Base-by-base conservation (phyloP, 35 echinoderm and acorn worm species). In the Chiridota heheva region DNA sequence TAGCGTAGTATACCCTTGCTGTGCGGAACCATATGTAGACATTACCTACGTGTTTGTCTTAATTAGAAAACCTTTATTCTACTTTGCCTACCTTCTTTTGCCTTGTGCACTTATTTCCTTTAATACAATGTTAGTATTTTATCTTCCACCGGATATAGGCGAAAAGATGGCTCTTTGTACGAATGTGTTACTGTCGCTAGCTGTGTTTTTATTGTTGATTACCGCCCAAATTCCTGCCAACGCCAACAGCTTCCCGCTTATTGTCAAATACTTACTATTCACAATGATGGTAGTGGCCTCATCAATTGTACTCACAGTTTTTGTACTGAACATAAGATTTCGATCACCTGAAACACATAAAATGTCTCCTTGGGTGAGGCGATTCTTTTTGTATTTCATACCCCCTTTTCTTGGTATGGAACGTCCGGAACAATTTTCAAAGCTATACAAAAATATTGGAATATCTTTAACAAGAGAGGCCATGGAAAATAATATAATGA, bases 91-190 rank as follows among this genome's bases (percentile, higher is more conserved):
- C 62, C 60, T 98, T 43, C 61, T 98, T 53, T 33, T 98, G 22
- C 95, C 95, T 2, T 98, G 95, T 69, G 89, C 71, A 1, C 60
- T 98, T 13, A 98, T 98, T 48, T 98, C 95, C 13, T 98, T 98
- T 40, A 91, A 91, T 55, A 98, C 88, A 55, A 77, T 98, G 10
- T 63, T 98, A 35, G 95, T 98, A 43, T 98, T 98, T 59, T 98
- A 98, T 78, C 71, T 98, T 7, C 95, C 95, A 1, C 80, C 95
- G 0, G 95, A 98, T 60, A 92, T 87, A 41, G 85, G 89, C 72
- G 95, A 98, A 57, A 98, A 98, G 67, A 98, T 98, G 95, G 58
- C 89, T 12, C 46, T 98, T 1, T 98, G 95, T 65, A 89, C 81
- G 16, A 87, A 84, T 18, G 86, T 98, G 16, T 76, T 98, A 7